Conservation (phyloP, 2,888 invertebrate species). For the Nomada lathburiana region DNA sequence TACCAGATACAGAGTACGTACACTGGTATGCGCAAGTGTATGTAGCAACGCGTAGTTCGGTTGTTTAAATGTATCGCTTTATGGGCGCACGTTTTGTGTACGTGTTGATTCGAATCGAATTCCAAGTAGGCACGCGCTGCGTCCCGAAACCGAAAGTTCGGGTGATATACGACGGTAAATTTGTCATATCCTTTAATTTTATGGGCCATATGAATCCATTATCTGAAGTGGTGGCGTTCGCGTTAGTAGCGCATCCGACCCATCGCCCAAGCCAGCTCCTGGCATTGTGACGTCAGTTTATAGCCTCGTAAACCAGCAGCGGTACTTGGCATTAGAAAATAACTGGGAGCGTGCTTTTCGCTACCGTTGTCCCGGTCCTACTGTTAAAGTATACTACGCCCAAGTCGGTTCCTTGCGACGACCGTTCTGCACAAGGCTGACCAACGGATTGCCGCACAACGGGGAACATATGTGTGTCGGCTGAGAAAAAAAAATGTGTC, state of each 20-base stretch:
- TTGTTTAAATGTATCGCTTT: too few species aligned
- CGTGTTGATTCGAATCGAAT: slow-evolving; percentile 16
- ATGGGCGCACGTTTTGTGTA: neutral
- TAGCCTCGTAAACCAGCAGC: slow-evolving; percentile 82
- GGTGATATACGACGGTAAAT: slow-evolving; percentile 75
- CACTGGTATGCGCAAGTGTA: too few species aligned
- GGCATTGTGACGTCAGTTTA: slow-evolving; percentile 81
- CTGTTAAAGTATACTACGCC: slow-evolving; percentile 57
- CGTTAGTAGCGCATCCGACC: slow-evolving; percentile 67
- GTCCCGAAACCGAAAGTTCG: slow-evolving; percentile 28
- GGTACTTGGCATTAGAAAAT: slow-evolving; percentile 80
- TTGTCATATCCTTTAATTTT: slow-evolving; percentile 83
- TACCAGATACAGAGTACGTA: neutral
- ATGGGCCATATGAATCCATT: slow-evolving; percentile 81
- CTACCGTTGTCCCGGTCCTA: slow-evolving; percentile 50
- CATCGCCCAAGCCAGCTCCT: slow-evolving; percentile 60
- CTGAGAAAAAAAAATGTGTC: neutral
- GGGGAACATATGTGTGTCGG: neutral
- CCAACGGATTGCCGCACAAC: slow-evolving; percentile 13
- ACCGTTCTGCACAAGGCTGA: slow-evolving; percentile 7
- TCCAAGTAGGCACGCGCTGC: slow-evolving; percentile 37
- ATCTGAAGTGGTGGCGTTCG: slow-evolving; percentile 80
- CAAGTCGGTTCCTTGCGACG: slow-evolving; percentile 33
- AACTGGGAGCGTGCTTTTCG: slow-evolving; percentile 73
- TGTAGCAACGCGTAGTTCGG: too few species aligned